Evolutionary conservation across 2,888 invertebrate species (phyloP).

Genomic region (Nemoura dubitans): DNA sequence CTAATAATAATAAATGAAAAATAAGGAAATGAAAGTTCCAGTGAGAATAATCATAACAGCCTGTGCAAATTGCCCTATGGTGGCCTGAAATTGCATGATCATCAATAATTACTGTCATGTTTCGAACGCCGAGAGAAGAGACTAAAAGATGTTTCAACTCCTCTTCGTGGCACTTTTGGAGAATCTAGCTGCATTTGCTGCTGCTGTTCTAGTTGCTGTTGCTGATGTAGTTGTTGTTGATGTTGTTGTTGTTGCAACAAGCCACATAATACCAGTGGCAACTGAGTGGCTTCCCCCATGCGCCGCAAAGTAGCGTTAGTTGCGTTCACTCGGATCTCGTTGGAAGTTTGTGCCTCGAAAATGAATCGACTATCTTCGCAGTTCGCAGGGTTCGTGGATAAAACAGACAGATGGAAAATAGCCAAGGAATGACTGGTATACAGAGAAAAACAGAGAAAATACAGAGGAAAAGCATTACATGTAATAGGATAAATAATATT

Average conservation of each 20-base stretch:
- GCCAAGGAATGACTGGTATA: not conserved
- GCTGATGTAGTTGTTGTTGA: slow-evolving; percentile 52
- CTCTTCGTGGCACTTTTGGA: slow-evolving; percentile 15
- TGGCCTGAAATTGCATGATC: slow-evolving; percentile 10
- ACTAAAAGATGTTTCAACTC: slow-evolving; percentile 28
- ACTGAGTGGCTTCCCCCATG: slow-evolving; percentile 58
- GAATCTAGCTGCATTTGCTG: slow-evolving; percentile 34
- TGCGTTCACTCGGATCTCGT: slow-evolving; percentile 43
- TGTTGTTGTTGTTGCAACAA: slow-evolving; percentile 57
- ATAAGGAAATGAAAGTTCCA: not conserved
- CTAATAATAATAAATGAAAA: not conserved
- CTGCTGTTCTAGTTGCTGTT: slow-evolving; percentile 55
- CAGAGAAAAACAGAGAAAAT: slow-evolving; percentile 7
- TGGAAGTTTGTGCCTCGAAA: not conserved
- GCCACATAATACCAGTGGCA: slow-evolving; percentile 63
- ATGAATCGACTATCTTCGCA: not conserved
- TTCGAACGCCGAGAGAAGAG: slow-evolving; percentile 38
- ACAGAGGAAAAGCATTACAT: not conserved
- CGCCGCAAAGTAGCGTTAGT: slow-evolving; percentile 52
- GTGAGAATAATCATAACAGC: not conserved
- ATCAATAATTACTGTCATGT: slow-evolving; percentile 30
- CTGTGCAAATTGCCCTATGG: slow-evolving; percentile 29
- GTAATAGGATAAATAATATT: not conserved
- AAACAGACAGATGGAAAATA: slow-evolving; percentile 12
- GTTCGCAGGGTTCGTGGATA: not conserved